Evolutionary conservation across 2,888 invertebrate species (phyloP).

Genomic region (Sinhomidia bicolor): DNA sequence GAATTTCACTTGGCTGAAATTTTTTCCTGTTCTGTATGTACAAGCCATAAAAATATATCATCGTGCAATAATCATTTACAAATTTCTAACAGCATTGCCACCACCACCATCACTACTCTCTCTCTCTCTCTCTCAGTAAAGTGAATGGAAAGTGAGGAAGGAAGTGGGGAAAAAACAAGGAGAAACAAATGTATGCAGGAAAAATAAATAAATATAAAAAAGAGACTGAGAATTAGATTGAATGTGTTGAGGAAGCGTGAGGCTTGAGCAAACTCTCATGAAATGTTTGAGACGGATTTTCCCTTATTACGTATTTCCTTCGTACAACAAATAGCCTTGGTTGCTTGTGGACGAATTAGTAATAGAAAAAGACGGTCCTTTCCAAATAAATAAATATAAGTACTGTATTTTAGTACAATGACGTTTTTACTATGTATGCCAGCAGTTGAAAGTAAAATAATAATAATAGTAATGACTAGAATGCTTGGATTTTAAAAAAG

Average conservation of each 20-base stretch:
- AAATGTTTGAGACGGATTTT: slow-evolving; percentile 12
- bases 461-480: too few species aligned
- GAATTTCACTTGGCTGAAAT: neutral
- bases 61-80: slow-evolving; percentile 26
- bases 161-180: neutral
- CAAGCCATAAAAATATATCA: slow-evolving; percentile 14
- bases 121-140: neutral
- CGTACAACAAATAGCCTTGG: too few species aligned
- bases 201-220: slow-evolving; percentile 5
- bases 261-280: neutral
- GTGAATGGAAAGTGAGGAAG: neutral
- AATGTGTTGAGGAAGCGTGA: neutral
- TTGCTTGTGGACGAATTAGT: too few species aligned
- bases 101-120: neutral
- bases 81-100: neutral
- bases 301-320: neutral
- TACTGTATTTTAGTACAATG: too few species aligned
- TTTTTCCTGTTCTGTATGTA: neutral
- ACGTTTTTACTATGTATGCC: too few species aligned
- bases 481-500: too few species aligned
- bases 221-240: neutral
- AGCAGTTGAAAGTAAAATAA: too few species aligned
- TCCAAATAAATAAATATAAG: too few species aligned
- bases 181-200: slow-evolving; percentile 25
- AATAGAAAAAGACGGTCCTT: too few species aligned